Percentiles rank a stretch among this genome's conserved stretches.
phyloP scores from a whole-genome alignment of 2,797 vertebrate genomes.

The Rhinogobio ventralis region DNA sequence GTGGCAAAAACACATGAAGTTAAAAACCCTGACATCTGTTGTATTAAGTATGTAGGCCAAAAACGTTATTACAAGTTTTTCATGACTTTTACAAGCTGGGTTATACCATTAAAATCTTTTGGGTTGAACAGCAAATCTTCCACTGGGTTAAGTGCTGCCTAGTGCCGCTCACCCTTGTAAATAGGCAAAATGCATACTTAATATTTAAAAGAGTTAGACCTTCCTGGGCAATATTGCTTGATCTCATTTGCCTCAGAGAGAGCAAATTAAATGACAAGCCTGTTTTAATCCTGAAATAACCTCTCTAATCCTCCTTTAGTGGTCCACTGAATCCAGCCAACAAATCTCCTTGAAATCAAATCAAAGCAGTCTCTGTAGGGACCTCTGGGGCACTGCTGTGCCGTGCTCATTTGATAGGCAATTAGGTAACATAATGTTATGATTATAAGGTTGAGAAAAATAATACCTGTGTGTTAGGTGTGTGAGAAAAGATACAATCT shows the following conservation, averaged over 20 bases:
- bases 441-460: constrained; percentile 11
- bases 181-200: constrained; percentile 7
- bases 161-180: neutral
- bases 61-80: neutral
- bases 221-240: constrained; percentile 27
- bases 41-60: neutral
- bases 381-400: constrained; percentile 27
- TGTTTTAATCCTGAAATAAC: constrained; percentile 45
- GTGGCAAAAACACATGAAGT: no score
- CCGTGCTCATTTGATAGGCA: constrained; percentile 32
- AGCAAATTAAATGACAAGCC: constrained; percentile 50
- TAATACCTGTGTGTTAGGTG: neutral
- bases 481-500: constrained; percentile 30
- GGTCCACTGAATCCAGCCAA: constrained; percentile 41
- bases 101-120: neutral
- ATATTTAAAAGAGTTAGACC: constrained; percentile 29
- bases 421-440: constrained; percentile 35
- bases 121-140: neutral
- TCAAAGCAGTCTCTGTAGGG: constrained; percentile 44
- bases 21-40: no score
- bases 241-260: constrained; percentile 38
- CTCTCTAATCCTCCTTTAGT: constrained; percentile 37
- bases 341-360: constrained; percentile 50
- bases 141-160: neutral
- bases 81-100: neutral